A percentile compares a stretch with the other conserved stretches of the same genome.
Conservation (phyloP, 2,113 vertebrate species). For the Alectura lathami region DNA sequence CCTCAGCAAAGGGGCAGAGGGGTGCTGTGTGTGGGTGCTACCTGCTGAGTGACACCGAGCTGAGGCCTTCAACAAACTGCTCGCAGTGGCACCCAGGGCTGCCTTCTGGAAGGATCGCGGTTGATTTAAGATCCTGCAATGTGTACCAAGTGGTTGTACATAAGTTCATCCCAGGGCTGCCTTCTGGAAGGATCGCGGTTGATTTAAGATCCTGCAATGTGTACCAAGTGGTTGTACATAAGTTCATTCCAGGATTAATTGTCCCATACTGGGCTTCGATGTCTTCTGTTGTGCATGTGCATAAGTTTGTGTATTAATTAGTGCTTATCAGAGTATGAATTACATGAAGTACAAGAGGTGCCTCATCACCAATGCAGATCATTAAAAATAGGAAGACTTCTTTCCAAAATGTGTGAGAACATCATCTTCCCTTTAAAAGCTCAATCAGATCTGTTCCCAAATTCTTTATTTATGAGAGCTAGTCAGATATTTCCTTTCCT, state of each 20-base stretch:
- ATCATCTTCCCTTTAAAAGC: neutral
- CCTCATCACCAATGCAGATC: neutral
- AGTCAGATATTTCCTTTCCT: neutral
- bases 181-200: neutral
- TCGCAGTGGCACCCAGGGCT: neutral
- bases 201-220: neutral
- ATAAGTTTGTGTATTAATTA: conserved; percentile 5
- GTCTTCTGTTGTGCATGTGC: neutral
- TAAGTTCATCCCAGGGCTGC: neutral
- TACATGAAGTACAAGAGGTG: neutral
- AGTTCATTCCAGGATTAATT: neutral
- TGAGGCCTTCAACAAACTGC: neutral
- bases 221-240: neutral
- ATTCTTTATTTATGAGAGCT: neutral
- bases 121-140: neutral
- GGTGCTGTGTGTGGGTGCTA: neutral
- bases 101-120: neutral
- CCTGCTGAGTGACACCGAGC: neutral
- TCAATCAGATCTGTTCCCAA: neutral
- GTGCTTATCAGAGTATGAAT: neutral
- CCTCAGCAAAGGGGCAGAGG: neutral
- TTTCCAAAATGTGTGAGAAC: neutral
- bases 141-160: neutral
- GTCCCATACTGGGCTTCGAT: neutral
- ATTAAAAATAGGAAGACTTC: neutral